Percentiles rank a stretch among this genome's conserved stretches.
Conservation (phyloP, 2,113 vertebrate genomes). For the Dromaius novaehollandiae region DNA sequence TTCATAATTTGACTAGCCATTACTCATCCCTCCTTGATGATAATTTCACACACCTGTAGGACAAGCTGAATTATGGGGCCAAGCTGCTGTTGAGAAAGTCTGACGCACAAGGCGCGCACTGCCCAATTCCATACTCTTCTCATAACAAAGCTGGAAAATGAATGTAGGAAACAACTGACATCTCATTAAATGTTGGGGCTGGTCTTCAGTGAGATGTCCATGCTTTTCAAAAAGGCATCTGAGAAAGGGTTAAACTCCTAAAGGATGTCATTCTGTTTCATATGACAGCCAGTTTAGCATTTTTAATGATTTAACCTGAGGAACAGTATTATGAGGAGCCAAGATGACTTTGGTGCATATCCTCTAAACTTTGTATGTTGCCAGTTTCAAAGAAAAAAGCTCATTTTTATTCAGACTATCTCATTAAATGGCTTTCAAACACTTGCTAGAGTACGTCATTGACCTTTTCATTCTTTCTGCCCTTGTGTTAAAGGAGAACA, state of each 20-base stretch:
- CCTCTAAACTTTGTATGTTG: neutral
- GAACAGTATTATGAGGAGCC: neutral
- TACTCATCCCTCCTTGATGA: neutral
- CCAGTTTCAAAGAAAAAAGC: neutral
- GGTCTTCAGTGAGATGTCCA: neutral
- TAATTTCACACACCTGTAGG: neutral
- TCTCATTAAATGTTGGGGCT: neutral
- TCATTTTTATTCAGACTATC: neutral
- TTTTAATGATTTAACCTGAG: neutral
- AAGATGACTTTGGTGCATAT: neutral
- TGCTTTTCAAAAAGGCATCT: neutral
- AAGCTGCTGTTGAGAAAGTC: neutral
- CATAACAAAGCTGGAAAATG: neutral
- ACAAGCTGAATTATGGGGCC: neutral
- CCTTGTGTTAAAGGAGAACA: neutral
- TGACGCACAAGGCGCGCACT: neutral
- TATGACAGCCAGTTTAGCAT: neutral
- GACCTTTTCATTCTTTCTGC: neutral
- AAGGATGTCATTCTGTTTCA: neutral
- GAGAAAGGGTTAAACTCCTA: neutral
- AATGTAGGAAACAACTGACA: neutral
- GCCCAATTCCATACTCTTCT: neutral
- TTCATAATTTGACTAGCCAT: neutral
- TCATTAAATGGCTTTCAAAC: conserved; percentile 41
- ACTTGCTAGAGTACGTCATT: neutral